Percentiles rank a stretch among this genome's conserved stretches.
Conservation (phyloP, 53 echinoderm and acorn worm genomes). For the Holothuria scabra region DNA sequence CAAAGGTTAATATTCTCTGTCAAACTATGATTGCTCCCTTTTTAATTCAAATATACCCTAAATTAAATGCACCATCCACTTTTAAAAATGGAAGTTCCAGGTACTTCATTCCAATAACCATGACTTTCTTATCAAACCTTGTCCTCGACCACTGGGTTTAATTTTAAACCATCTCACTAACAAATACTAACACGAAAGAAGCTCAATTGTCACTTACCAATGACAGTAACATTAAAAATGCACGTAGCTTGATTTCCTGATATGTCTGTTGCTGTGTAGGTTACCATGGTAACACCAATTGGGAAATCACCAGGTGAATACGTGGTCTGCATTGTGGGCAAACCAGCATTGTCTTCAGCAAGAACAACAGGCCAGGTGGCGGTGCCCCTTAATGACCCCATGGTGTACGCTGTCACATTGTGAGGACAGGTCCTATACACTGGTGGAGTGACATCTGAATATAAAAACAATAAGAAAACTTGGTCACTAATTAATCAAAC, state of each 20-base stretch:
- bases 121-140: no score
- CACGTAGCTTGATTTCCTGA: slow-evolving; percentile 33
- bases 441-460: slow-evolving; percentile 18
- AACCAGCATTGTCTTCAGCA: slow-evolving; percentile 19
- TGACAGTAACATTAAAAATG: slow-evolving; percentile 38
- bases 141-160: no score
- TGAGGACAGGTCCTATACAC: background rate
- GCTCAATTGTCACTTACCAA: slow-evolving; percentile 22
- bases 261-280: slow-evolving; percentile 35
- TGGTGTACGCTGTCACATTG: background rate
- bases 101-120: no score
- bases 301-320: slow-evolving; percentile 38
- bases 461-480: background rate
- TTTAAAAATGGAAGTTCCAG: no score
- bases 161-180: background rate
- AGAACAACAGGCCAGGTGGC: background rate
- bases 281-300: slow-evolving; percentile 44
- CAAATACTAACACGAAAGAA: background rate
- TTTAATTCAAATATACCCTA: no score
- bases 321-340: background rate
- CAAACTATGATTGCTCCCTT: no score
- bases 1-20: no score
- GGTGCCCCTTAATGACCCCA: background rate
- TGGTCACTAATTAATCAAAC: no score
- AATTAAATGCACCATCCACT: no score